Evolutionary conservation across 2,113 vertebrate species (phyloP).

Genomic region (Grantiella picta): DNA sequence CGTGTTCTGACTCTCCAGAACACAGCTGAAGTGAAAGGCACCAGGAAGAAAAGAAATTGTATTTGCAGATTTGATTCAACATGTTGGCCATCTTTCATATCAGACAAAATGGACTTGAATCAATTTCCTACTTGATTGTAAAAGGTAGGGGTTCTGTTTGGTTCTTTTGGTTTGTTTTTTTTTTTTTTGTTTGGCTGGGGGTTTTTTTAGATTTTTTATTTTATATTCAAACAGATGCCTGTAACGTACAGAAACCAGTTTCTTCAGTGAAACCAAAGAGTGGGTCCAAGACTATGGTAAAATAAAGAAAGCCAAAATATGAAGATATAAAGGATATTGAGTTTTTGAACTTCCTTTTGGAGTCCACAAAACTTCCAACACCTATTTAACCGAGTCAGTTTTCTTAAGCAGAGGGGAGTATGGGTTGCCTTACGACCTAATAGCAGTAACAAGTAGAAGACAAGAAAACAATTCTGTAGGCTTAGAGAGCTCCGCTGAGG

Average conservation of each 20-base stretch:
- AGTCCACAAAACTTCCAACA: not conserved
- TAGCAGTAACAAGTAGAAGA: not conserved
- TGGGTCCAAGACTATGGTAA: not conserved
- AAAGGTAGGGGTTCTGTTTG: not conserved
- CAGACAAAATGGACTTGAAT: not conserved
- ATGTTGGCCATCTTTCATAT: not conserved
- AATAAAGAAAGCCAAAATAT: not conserved
- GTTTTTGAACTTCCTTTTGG: not conserved
- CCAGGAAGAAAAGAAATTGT: fast-evolving
- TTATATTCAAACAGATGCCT: not conserved
- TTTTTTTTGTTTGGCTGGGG: too few species aligned
- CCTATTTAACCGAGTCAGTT: not conserved
- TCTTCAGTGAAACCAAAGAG: not conserved
- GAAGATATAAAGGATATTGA: not conserved
- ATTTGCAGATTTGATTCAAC: not conserved
- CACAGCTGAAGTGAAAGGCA: not conserved
- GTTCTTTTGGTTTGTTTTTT: too few species aligned
- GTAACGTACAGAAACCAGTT: not conserved
- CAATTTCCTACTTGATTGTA: not conserved
- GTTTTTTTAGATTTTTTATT: not conserved
- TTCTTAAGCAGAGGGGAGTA: not conserved
- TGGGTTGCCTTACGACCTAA: not conserved
- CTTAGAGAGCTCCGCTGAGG: not conserved
- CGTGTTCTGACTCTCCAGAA: not conserved
- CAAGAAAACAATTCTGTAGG: not conserved